Base-by-base conservation (phyloP, 2,888 invertebrate genomes). In the Odiellus spinosus region DNA sequence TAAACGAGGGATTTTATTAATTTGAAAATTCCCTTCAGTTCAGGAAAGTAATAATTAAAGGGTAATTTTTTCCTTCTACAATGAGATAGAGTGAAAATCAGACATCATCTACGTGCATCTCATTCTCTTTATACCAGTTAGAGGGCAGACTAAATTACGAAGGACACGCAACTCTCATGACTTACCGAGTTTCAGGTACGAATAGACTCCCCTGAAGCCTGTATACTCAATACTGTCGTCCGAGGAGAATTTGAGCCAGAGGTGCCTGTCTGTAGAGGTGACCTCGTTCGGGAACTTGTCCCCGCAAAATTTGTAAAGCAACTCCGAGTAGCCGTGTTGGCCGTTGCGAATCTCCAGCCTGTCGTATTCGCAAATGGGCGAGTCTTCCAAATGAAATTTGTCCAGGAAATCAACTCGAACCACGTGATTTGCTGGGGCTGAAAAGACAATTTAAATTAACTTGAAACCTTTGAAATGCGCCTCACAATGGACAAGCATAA, bases 331-430 rank as follows among this genome's bases (percentile, higher is more conserved):
- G 6, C 82, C 83, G 60, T 81, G 78, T 41, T 77, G 76, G 1
- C 87, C 86, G 63, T 87, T 83, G 46, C 84, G 74, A 46, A 86
- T 76, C 67, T 85, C 84, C 55, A 86, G 70, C 65, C 72, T 82
- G 68, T 87, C 87, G 67, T 79, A 81, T 64, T 75, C 74, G 65
- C 86, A 87, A 47, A 72, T 71, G 34, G 74, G 71, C 34, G 73
- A 71, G 11, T 69, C 67, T 63, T 85, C 85, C 55, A 86, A 71
- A 55, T 76, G 70, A 67, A 86, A 86, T 57, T 73, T 73, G 63
- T 85, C 82, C 51, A 82, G 74, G 68, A 85, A 85, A 65, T 84
- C 83, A 59, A 86, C 68, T 53, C 76, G 74, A 56, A 86, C 73
- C 53, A 57, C 55, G 51, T 65, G 62, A 4, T 64, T 64, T n/a